Conservation (phyloP, 2,113 vertebrate genomes). For the Aleadryas rufinucha region DNA sequence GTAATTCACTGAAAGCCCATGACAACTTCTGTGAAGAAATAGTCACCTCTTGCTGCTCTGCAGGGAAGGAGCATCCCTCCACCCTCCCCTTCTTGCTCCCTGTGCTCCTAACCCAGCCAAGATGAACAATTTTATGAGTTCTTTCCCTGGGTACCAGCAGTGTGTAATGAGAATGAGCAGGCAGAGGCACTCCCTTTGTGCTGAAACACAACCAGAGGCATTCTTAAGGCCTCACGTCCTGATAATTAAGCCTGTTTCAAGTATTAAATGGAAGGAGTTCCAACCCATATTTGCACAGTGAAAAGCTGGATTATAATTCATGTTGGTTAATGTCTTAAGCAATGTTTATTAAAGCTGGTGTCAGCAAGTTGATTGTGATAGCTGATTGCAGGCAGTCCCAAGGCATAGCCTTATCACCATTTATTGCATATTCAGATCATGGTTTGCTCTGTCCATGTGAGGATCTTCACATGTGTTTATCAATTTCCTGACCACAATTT, state of each 20-base stretch:
- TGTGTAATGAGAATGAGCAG: accelerated
- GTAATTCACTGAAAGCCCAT: background rate
- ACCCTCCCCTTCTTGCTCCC: background rate
- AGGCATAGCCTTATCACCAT: background rate
- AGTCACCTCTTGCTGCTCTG: background rate
- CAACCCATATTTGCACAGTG: background rate
- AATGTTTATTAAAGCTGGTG: background rate
- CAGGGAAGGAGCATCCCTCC: background rate
- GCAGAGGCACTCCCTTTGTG: background rate
- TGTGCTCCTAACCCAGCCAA: background rate
- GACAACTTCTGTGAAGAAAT: background rate
- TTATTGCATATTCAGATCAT: background rate
- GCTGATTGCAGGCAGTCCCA: background rate
- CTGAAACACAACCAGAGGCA: background rate
- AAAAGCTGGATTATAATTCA: background rate
- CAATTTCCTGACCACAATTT: background rate
- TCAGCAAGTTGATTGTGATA: background rate
- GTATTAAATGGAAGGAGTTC: background rate
- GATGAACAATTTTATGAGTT: background rate
- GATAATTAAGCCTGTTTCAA: background rate
- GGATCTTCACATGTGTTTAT: background rate
- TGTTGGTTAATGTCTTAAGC: background rate
- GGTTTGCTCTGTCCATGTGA: background rate
- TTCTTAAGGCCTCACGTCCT: background rate
- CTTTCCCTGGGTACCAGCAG: background rate